Conservation (phyloP, 1,140 invertebrate genomes). For the Drosophila fuyamai region DNA sequence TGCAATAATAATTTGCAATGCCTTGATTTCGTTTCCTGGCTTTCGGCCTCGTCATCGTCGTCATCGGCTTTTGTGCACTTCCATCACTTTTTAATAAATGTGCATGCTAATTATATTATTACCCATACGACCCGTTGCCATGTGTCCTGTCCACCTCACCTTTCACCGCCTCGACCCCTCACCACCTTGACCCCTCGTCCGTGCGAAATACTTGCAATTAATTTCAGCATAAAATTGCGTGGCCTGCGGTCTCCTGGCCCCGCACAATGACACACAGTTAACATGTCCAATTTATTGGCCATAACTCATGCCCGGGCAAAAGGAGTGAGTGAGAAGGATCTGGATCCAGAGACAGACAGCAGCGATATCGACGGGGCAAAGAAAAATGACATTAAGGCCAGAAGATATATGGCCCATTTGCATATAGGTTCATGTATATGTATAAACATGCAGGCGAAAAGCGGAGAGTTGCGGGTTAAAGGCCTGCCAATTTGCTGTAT, state of each 20-base stretch:
- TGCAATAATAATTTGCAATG: slow-evolving; percentile 71
- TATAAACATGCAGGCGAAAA: slow-evolving; percentile 3
- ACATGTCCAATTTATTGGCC: slow-evolving; percentile 82
- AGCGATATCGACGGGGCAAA: slow-evolving; percentile 53
- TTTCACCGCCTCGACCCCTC: background rate
- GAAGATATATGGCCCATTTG: slow-evolving; percentile 76
- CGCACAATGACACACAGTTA: slow-evolving; percentile 75
- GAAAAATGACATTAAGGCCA: slow-evolving; percentile 78
- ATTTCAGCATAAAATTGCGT: slow-evolving; percentile 79
- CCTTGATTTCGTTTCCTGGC: slow-evolving; percentile 59
- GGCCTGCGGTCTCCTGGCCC: slow-evolving; percentile 68
- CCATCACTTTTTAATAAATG: slow-evolving; percentile 82
- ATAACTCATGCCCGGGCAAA: slow-evolving; percentile 66
- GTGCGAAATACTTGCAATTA: slow-evolving; percentile 76
- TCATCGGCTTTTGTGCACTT: slow-evolving; percentile 63
- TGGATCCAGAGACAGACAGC: slow-evolving; percentile 27
- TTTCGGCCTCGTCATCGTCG: slow-evolving; percentile 22
- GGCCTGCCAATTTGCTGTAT: slow-evolving; percentile 70
- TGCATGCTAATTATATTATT: slow-evolving; percentile 82
- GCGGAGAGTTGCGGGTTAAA: slow-evolving; percentile 37
- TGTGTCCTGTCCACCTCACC: slow-evolving; percentile 21
- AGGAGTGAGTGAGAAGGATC: slow-evolving; percentile 16
- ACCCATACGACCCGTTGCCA: slow-evolving; percentile 70
- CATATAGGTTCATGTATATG: slow-evolving; percentile 45
- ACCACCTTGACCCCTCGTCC: slow-evolving; percentile 3